Base-by-base conservation (phyloP, 1,140 invertebrate genomes). In the Megalonaias nervosa region DNA sequence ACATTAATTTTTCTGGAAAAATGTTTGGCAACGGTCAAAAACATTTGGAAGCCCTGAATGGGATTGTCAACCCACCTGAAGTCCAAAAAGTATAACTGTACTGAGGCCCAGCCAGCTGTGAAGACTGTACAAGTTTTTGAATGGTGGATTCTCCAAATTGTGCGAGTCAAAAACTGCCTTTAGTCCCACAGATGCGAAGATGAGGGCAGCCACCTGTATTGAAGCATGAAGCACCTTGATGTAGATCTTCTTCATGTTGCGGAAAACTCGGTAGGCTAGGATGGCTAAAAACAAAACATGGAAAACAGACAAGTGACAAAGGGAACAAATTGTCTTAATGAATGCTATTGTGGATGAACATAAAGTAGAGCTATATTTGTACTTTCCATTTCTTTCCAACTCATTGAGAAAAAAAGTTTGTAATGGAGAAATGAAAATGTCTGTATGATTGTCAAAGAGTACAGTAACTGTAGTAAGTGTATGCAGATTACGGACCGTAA, bases 81-180 rank as follows among this genome's bases (percentile, higher is more conserved):
- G 90, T 65, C 92, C 91, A 89, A 96, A 97, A 79, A 96, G 86
- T 80, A 95, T 93, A 14, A 96, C 93, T 55, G 94, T 93, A 14
- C 93, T 91, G 1, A 97, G 87, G 1, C 97, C 97, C 68, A 98
- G 85, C 96, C 97, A 97, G 81, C 95, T 96, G 90, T 98, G 96
- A 60, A 97, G 88, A 67, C 93, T 90, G 87, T 96, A 97, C 87
- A 98, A 90, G 90, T 97, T 97, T 11, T 95, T 94, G 58, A 91
- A 96, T 11, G 95, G 94, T 31, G 89, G 69, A 15, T 67, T 60
- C 23, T 82, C 85, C 67, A 94, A 91, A 88, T 97, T 96, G 89
- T 97, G 96, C 71, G 93, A 95, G 87, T 97, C 95, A 90, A 97
- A 97, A 23, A 95, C 96, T 6, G 96, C 95, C 84, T 95, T 93